Percentiles rank a stretch among this genome's conserved stretches.
These are phyloP conservation scores for Neotoxoptera formosana DNA, from an alignment of 1,140 invertebrate species.

Conservation along the genomic window DNA sequence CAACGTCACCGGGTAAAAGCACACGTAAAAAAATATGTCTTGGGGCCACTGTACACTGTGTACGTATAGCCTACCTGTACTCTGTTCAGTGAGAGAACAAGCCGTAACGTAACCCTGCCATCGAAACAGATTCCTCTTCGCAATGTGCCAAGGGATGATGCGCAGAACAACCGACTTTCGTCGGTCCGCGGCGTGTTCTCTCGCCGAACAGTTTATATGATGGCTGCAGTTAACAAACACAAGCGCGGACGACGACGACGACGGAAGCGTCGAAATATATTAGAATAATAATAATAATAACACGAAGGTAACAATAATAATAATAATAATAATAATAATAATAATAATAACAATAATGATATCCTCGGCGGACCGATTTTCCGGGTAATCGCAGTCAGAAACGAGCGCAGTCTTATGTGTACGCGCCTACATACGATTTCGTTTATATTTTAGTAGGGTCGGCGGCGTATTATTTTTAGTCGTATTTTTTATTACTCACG, in stretches of 20 bases:
- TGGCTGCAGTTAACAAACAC: background rate
- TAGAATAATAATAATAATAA: background rate
- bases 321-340: conserved; percentile 8
- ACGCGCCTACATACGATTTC: background rate
- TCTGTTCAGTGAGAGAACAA: no score
- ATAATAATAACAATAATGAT: background rate
- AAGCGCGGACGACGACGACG: background rate
- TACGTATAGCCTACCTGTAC: no score
- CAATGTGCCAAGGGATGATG: no score
- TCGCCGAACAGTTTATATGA: no score
- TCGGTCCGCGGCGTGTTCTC: no score
- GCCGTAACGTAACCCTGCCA: no score
- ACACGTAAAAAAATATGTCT: no score
- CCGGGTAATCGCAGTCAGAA: background rate
- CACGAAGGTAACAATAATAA: background rate
- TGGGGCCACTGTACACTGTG: no score
- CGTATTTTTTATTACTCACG: conserved; percentile 9
- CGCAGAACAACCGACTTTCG: no score
- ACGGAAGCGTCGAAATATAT: background rate
- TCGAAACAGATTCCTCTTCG: no score
- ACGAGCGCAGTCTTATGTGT: background rate
- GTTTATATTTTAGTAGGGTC: conserved; percentile 36
- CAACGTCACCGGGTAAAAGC: no score
- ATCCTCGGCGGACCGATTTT: conserved; percentile 1
- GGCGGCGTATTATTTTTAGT: background rate